These are phyloP conservation scores for Lucilia sericata DNA, from an alignment of 1,140 invertebrate species.

Conservation along the genomic window DNA sequence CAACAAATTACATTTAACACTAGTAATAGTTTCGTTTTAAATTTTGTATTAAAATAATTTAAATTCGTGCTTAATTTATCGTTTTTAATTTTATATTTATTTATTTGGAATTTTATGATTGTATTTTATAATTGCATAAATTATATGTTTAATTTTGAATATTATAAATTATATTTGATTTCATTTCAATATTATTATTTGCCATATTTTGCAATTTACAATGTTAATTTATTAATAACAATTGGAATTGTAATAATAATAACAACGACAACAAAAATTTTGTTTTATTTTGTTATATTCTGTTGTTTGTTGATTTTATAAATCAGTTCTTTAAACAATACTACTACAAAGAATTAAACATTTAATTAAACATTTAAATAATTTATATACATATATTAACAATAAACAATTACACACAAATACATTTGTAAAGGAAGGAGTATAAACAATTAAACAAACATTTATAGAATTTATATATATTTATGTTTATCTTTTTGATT, in stretches of 20 bases:
- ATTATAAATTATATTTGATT: constrained; percentile 2
- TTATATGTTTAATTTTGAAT: neutral
- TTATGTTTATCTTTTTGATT: constrained; percentile 9
- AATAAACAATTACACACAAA: neutral
- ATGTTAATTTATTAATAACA: constrained; percentile 25
- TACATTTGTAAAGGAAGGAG: neutral
- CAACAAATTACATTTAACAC: no score
- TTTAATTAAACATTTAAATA: constrained; percentile 19
- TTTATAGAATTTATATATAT: neutral
- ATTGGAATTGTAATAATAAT: neutral
- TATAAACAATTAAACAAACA: neutral
- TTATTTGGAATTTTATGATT: neutral
- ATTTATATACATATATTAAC: neutral
- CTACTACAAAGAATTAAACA: neutral
- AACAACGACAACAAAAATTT: neutral
- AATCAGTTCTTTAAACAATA: neutral
- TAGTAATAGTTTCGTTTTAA: no score
- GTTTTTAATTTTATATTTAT: no score
- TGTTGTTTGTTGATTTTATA: neutral
- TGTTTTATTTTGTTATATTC: neutral
- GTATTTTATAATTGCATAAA: neutral
- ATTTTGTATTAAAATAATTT: no score
- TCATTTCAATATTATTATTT: constrained; percentile 1
- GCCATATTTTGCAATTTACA: neutral
- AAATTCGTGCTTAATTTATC: no score